Evolutionary conservation across 1,140 invertebrate genomes (phyloP).

Genomic region (Pseudomyrmex pallidus): DNA sequence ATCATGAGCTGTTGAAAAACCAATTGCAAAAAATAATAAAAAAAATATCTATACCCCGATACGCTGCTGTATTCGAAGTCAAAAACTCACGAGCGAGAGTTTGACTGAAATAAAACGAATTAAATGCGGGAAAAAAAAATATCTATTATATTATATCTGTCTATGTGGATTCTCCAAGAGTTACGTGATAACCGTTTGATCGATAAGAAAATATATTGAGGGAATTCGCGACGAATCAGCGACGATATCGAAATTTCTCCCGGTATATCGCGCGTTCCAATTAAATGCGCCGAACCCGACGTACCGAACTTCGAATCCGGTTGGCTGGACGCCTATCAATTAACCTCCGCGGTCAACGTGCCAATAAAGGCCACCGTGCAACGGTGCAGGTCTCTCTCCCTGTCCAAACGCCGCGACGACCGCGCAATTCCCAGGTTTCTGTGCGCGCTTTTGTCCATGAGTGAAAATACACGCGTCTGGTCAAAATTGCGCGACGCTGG

Average conservation of each 20-base stretch:
- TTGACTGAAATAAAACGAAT: background rate
- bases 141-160: too few species aligned
- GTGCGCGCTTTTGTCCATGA: slow-evolving; percentile 5
- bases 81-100: background rate
- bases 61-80: background rate
- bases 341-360: slow-evolving; percentile 59
- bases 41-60: too few species aligned
- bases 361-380: slow-evolving; percentile 60
- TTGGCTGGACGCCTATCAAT: slow-evolving; percentile 62
- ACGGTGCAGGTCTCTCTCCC: slow-evolving; percentile 33
- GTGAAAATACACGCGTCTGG: slow-evolving; percentile 32
- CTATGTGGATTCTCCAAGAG: too few species aligned
- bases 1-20: background rate
- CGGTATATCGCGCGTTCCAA: slow-evolving; percentile 55
- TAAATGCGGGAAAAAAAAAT: too few species aligned
- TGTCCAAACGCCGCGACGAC: slow-evolving; percentile 42
- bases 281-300: slow-evolving; percentile 55
- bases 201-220: background rate
- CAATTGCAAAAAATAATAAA: too few species aligned
- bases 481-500: slow-evolving; percentile 19
- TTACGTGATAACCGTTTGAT: background rate
- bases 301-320: slow-evolving; percentile 50
- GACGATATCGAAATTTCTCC: slow-evolving; percentile 44
- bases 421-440: slow-evolving; percentile 53
- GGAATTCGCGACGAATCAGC: slow-evolving; percentile 9